Base-by-base conservation (phyloP, 1,140 invertebrate species). In the Meloidogyne exigua region DNA sequence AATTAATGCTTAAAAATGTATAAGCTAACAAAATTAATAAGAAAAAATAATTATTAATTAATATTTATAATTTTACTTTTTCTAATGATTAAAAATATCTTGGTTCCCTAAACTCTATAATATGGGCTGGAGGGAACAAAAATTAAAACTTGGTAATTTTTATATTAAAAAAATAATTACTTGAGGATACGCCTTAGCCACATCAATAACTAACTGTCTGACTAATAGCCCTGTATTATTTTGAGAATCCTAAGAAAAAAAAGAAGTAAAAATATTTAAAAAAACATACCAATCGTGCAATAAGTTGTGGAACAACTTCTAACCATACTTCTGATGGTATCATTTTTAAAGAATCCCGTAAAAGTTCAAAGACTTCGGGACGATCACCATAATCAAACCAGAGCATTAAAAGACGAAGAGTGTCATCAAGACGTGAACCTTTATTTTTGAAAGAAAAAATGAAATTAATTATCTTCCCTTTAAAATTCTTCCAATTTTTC, bases 311-410 rank as follows among this genome's bases (percentile, higher is more conserved):
- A 81, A 99, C 98, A 0, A 99, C 96, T 91, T 99, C 96, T 1
- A 99, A 89, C 97, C 97, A 99, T 13, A 95, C 98, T 83, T 98
- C 95, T 75, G 98, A 95, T 83, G 96, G 94, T 39, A 98, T 95
- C 0, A 92, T 91, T 79, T 93, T 92, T 64, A 98, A 92, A 0
- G 95, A 95, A 80, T 97, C 95, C 0, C 92, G 91, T 21, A 99
- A 91, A 0, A 94, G 94, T 75, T 97, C 94, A 85, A 96, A 93
- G 0, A 99, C 95, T 86, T 95, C 93, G 0, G 92, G 91, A 89
- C 93, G 92, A 78, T 98, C 93, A 0, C 95, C 95, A 84, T 95
- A 94, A 84, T 98, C 94, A 86, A 96, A 96, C 93, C 94, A 96
- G 0, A 97, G 88, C 0, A 95, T 96, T 10, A 97, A 87, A 5